Conservation (phyloP, 37 sponge, comb jelly and placozoan genomes). For the Theonella swinhoei region DNA sequence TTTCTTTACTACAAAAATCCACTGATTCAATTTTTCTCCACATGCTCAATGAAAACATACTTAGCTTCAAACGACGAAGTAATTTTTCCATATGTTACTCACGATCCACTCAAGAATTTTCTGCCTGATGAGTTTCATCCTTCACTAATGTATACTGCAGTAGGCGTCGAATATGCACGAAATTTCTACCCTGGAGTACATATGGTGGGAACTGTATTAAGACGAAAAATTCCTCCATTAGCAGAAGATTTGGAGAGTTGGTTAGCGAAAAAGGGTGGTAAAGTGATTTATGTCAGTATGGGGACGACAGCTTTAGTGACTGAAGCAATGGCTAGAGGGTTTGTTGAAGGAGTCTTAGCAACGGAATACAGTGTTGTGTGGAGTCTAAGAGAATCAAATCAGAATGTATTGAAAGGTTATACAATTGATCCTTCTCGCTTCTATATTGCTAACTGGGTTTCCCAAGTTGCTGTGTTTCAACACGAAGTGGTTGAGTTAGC, state of each 20-base stretch:
- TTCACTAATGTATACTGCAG: background rate
- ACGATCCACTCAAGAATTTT: background rate
- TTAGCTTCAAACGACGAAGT: background rate
- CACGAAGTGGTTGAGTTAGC: slow-evolving; percentile 37
- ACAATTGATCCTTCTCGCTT: slow-evolving; percentile 22
- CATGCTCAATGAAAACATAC: background rate
- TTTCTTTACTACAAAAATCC: background rate
- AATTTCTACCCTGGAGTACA: background rate
- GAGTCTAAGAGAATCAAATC: slow-evolving; percentile 23
- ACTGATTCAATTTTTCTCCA: background rate
- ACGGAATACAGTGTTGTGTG: slow-evolving; percentile 42
- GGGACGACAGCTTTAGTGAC: slow-evolving; percentile 2
- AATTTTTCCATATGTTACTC: background rate
- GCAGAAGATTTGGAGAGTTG: background rate
- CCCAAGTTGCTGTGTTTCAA: slow-evolving; percentile 27
- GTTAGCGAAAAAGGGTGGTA: background rate
- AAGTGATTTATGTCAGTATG: slow-evolving; percentile 11
- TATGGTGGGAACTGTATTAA: background rate
- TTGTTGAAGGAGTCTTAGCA: background rate
- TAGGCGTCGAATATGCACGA: background rate
- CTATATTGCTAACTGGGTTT: slow-evolving; percentile 44
- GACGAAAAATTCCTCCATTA: background rate
- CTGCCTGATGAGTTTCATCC: background rate
- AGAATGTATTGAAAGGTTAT: slow-evolving; percentile 11
- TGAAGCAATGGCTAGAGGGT: background rate